A percentile compares a stretch with the other conserved stretches of the same genome.
Conservation (phyloP, 2,113 vertebrate genomes). For the Aegithalos caudatus region DNA sequence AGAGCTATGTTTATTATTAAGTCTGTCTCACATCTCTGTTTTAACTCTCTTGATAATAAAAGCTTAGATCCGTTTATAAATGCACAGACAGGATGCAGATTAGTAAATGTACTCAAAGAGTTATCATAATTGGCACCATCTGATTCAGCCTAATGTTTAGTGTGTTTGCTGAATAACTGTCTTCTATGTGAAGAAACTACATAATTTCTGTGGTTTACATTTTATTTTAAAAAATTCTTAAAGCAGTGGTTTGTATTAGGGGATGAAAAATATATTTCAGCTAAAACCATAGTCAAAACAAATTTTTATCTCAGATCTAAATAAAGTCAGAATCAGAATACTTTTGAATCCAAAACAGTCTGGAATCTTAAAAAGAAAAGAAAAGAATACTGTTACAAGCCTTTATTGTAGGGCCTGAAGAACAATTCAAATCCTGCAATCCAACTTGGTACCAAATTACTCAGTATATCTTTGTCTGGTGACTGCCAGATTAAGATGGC, state of each 20-base stretch:
- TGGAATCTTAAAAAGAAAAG: background rate
- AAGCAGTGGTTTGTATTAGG: background rate
- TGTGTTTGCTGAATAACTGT: background rate
- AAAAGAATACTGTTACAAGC: background rate
- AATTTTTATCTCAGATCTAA: background rate
- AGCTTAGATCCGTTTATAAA: background rate
- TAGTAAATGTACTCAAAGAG: background rate
- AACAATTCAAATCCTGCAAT: background rate
- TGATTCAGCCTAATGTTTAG: background rate
- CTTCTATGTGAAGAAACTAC: background rate
- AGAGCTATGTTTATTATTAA: background rate
- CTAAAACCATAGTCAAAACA: background rate
- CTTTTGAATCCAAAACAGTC: background rate
- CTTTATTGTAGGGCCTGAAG: background rate
- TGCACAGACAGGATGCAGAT: background rate
- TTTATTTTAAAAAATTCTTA: background rate
- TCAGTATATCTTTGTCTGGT: background rate
- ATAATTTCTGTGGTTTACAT: background rate
- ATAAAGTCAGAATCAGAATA: background rate
- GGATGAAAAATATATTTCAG: background rate
- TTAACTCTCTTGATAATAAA: background rate
- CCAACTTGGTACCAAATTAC: background rate
- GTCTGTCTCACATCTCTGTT: background rate
- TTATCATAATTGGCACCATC: background rate
- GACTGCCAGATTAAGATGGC: background rate